Conservation (phyloP, 2,797 vertebrate genomes). For the Parauchenoglanis ngamensis region DNA sequence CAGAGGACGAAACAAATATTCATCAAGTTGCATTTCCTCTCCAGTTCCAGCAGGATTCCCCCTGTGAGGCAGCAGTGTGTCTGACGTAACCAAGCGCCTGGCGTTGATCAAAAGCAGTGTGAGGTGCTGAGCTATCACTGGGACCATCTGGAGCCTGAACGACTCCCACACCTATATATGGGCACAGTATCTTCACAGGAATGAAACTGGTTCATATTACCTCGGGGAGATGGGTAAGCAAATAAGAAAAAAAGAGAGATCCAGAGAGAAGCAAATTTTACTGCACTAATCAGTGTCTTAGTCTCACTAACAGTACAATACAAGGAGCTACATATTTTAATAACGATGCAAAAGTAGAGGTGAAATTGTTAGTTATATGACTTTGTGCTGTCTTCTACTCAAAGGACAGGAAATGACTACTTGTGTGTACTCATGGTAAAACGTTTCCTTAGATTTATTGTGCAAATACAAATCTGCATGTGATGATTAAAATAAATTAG, state of each 20-base stretch:
- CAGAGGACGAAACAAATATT: slow-evolving; percentile 40
- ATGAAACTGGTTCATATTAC: slow-evolving; percentile 35
- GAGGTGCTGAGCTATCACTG: slow-evolving; percentile 49
- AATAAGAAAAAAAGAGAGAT: background rate
- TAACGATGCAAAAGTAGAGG: too few relatives aligned
- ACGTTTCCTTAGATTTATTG: background rate
- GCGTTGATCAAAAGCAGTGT: slow-evolving; percentile 52
- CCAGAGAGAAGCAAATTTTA: background rate
- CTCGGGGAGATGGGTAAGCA: slow-evolving; percentile 14
- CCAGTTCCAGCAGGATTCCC: slow-evolving; percentile 46
- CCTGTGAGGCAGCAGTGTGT: slow-evolving; percentile 51
- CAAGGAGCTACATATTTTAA: background rate
- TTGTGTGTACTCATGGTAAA: background rate
- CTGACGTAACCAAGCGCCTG: slow-evolving; percentile 49
- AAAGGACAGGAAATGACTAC: background rate
- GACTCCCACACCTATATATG: slow-evolving; percentile 50
- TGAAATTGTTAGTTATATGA: background rate
- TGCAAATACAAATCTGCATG: background rate
- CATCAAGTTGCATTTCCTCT: slow-evolving; percentile 45
- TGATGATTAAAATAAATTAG: background rate
- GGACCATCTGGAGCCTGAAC: slow-evolving; percentile 52
- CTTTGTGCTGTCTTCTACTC: background rate
- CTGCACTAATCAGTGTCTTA: background rate
- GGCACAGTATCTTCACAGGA: slow-evolving; percentile 38
- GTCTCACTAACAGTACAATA: background rate